These are phyloP conservation scores for Miltochrista miniata DNA, from an alignment of 2,888 invertebrate species.

Conservation along the genomic window DNA sequence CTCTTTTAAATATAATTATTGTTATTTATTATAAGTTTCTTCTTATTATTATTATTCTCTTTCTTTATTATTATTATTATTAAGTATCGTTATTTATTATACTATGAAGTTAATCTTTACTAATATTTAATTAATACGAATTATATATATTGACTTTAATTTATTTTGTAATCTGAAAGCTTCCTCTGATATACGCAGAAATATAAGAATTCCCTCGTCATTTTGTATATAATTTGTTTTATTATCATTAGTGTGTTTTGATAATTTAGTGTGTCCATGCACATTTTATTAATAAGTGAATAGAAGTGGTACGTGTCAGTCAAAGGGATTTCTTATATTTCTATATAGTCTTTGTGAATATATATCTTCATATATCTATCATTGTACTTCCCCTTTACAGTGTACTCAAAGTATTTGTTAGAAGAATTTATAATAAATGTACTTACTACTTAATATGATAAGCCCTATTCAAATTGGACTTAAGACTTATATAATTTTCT, in stretches of 20 bases:
- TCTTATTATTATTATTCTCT: neutral
- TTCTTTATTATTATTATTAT: neutral
- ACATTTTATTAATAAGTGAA: too few relatives aligned
- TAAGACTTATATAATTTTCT: neutral
- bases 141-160: neutral
- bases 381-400: slow-evolving; percentile 55
- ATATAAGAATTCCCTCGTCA: slow-evolving; percentile 49
- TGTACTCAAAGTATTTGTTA: slow-evolving; percentile 57
- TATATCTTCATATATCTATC: slow-evolving; percentile 46
- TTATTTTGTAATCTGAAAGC: slow-evolving; percentile 28
- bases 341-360: slow-evolving; percentile 45
- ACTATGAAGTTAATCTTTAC: neutral
- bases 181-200: slow-evolving; percentile 30
- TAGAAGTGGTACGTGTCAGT: too few relatives aligned
- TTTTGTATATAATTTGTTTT: neutral
- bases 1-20: neutral
- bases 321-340: slow-evolving; percentile 54
- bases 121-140: too few relatives aligned
- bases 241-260: too few relatives aligned
- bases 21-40: neutral
- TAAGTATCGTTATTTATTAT: neutral
- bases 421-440: slow-evolving; percentile 52
- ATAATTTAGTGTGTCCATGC: too few relatives aligned
- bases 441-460: slow-evolving; percentile 25
- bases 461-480: slow-evolving; percentile 40